Percentiles rank a stretch among this genome's conserved stretches.
Conservation (phyloP, 2,888 invertebrate species). For the Junonia oenone region DNA sequence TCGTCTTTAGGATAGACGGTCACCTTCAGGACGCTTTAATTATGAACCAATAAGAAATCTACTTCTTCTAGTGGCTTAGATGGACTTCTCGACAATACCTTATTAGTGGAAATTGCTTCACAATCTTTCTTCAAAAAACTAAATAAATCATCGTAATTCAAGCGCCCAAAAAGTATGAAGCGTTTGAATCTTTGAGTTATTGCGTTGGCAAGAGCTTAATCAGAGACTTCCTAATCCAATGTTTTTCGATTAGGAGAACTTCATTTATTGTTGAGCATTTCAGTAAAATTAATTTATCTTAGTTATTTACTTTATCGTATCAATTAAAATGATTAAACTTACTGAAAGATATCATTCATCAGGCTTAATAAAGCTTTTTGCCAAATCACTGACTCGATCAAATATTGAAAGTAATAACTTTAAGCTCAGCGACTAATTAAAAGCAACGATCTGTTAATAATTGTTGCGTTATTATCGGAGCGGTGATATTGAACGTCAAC, state of each 20-base stretch:
- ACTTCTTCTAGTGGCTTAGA: constrained; percentile 47
- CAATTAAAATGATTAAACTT: background rate
- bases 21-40: constrained; percentile 74
- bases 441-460: constrained; percentile 70
- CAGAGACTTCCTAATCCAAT: background rate
- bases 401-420: constrained; percentile 36
- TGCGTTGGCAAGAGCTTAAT: constrained; percentile 12
- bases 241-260: background rate
- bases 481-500: constrained; percentile 72
- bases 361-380: constrained; percentile 2
- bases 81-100: constrained; percentile 51
- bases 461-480: constrained; percentile 69
- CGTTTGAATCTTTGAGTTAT: constrained; percentile 7
- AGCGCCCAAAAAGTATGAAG: constrained; percentile 11
- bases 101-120: constrained; percentile 49
- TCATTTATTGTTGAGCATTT: too few relatives aligned
- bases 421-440: constrained; percentile 59
- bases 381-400: constrained; percentile 17
- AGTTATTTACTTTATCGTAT: background rate
- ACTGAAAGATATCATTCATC: constrained; percentile 2
- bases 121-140: constrained; percentile 33
- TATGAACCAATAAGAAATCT: constrained; percentile 68
- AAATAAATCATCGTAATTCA: constrained; percentile 23
- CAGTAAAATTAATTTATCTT: too few relatives aligned
- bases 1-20: constrained; percentile 60